These are phyloP conservation scores for Cerceris ruficornis DNA, from an alignment of 2,888 invertebrate species.

Conservation along the genomic window DNA sequence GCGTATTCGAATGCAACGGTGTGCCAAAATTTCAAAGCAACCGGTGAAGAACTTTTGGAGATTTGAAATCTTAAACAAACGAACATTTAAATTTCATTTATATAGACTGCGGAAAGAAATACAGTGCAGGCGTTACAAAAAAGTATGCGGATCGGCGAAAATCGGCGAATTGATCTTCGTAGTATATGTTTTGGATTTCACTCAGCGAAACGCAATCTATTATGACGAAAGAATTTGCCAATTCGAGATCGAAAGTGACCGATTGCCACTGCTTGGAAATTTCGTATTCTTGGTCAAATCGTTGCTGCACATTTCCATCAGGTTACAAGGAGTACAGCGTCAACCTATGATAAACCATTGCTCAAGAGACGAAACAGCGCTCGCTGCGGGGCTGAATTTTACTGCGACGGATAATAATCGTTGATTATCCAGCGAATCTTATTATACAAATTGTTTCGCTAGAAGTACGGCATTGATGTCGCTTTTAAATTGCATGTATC, in stretches of 20 bases:
- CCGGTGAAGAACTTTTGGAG: too few relatives aligned
- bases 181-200: neutral
- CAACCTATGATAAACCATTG: constrained; percentile 31
- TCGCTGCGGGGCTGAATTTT: constrained; percentile 8
- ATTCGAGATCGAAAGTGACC: constrained; percentile 19
- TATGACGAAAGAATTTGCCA: constrained; percentile 4
- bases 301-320: constrained; percentile 1
- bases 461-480: neutral
- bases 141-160: too few relatives aligned
- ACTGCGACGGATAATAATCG: constrained; percentile 11
- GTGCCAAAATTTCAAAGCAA: too few relatives aligned
- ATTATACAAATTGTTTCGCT: constrained; percentile 32
- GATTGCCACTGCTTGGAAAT: constrained; percentile 7
- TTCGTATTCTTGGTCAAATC: constrained; percentile 9
- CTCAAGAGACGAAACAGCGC: constrained; percentile 4
- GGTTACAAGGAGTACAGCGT: constrained; percentile 7
- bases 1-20: too few relatives aligned
- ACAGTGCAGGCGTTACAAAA: too few relatives aligned
- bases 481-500: constrained; percentile 7
- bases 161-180: neutral
- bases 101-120: too few relatives aligned
- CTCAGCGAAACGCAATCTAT: constrained; percentile 15
- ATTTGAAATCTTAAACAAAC: too few relatives aligned
- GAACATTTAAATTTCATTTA: too few relatives aligned
- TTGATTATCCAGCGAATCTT: constrained; percentile 23